Evolutionary conservation across 2,888 invertebrate genomes (phyloP), one percentile per base, ranked within the genome.

Genomic region (Tethea ocularis): DNA sequence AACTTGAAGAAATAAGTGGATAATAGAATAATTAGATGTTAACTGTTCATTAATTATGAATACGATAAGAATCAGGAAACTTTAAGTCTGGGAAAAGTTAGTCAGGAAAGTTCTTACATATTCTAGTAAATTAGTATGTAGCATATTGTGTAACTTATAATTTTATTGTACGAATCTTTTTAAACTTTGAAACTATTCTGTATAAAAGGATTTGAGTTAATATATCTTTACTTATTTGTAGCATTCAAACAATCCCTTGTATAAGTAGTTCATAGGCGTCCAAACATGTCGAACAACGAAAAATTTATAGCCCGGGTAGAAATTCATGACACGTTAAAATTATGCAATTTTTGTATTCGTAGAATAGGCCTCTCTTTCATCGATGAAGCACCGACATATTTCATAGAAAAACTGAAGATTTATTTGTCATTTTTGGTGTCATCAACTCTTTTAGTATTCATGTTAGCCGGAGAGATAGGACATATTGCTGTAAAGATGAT

Each of bases 331-430:
- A 83, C 86, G 0, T 67, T 88, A 52, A 71, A 66, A 11, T 64
- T 85, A 36, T 83, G 82, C 52, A 84, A 85, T 62, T 83, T 82
- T 63, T 86, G 83, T 59, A 80, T 84, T 29, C 74, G 81, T 20
- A 68, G 72, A 59, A 68, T 87, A 38, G 87, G 86, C 0, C 66
- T 87, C 20, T 86, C 86, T 17, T 84, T 87, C 33, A 78, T 80
- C 56, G 82, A 83, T 22, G 75, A 80, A 6, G 60, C 71, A 58
- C 78, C 81, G 3, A 71, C 57, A n/a, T 70, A 56, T 36, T 53
- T 77, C 2, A 54, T 69, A 13, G 60, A 62, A 10, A 82, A 73
- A 65, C 46, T 83, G 0, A 71, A 61, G 61, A 69, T 58, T 6
- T 62, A 63, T 38, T 11, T 71, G 0, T 68, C 69, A 52, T 77